These are phyloP conservation scores for Mythimna loreyi DNA, from an alignment of 2,888 invertebrate species.

Conservation along the genomic window DNA sequence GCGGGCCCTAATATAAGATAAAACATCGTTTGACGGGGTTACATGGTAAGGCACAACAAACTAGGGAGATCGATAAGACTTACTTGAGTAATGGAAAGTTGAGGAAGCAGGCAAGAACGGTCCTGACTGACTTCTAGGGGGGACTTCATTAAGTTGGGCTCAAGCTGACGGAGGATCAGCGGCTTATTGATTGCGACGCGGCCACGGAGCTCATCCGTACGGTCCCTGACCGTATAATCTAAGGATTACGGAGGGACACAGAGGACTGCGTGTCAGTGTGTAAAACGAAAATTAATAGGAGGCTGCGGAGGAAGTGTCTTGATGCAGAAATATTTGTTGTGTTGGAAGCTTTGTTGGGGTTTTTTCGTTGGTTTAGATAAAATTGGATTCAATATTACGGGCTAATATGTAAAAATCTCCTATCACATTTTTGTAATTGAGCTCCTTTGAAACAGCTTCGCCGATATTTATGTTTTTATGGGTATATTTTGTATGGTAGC, in stretches of 20 bases:
- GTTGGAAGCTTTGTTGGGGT: slow-evolving; percentile 24
- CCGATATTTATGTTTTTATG: too few relatives aligned
- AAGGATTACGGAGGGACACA: slow-evolving; percentile 73
- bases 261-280: slow-evolving; percentile 67
- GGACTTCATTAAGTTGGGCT: slow-evolving; percentile 80
- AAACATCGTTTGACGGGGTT: slow-evolving; percentile 50
- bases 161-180: slow-evolving; percentile 72
- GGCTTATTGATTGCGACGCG: slow-evolving; percentile 75
- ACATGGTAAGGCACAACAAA: slow-evolving; percentile 47
- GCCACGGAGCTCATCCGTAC: slow-evolving; percentile 64
- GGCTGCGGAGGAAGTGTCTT: slow-evolving; percentile 27
- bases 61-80: slow-evolving; percentile 53
- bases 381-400: background rate
- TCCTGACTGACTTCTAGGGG: slow-evolving; percentile 57
- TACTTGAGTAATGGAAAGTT: slow-evolving; percentile 62
- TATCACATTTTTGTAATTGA: too few relatives aligned
- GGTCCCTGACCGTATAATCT: slow-evolving; percentile 73
- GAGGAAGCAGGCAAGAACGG: slow-evolving; percentile 45
- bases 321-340: slow-evolving; percentile 54
- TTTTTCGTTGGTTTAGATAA: slow-evolving; percentile 23
- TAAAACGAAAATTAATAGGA: slow-evolving; percentile 68
- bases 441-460: too few relatives aligned
- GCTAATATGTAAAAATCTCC: too few relatives aligned
- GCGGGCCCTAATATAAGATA: slow-evolving; percentile 52
- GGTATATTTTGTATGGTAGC: too few relatives aligned